A percentile compares a stretch with the other conserved stretches of the same genome.
phyloP scores from a whole-genome alignment of 2,888 invertebrate species.

The Diaphora mendica region DNA sequence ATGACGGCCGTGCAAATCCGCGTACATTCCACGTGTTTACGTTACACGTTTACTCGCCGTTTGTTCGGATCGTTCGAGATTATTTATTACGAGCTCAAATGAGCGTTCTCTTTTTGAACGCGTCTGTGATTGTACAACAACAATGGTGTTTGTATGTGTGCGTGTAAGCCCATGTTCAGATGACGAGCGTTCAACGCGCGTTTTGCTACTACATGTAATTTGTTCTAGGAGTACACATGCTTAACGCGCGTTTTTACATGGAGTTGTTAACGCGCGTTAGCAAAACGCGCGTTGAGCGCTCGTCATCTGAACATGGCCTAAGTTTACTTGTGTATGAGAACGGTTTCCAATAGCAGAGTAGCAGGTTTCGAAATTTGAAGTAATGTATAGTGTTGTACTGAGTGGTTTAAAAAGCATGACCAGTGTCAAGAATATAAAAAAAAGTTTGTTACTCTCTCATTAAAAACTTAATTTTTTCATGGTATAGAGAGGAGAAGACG shows the following conservation, averaged over 20 bases:
- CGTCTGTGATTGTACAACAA: constrained; percentile 34
- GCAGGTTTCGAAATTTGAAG: background rate
- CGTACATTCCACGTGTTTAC: constrained; percentile 62
- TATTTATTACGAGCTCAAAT: constrained; percentile 58
- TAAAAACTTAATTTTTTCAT: no score
- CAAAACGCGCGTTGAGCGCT: no score
- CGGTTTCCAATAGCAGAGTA: background rate
- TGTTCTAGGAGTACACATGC: no score
- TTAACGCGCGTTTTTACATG: no score
- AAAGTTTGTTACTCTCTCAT: no score
- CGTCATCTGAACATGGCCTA: no score
- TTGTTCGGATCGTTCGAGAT: constrained; percentile 56
- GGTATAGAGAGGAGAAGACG: no score
- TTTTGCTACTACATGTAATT: no score
- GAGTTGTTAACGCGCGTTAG: no score
- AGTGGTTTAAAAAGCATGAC: background rate
- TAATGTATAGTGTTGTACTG: background rate
- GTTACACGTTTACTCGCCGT: constrained; percentile 51
- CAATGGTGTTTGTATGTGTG: constrained; percentile 21
- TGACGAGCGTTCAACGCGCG: no score
- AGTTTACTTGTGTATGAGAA: constrained; percentile 1
- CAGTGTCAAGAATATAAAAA: no score
- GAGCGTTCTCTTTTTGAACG: constrained; percentile 41
- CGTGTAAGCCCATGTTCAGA: no score
- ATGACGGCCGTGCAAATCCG: constrained; percentile 60